A percentile compares a stretch with the other conserved stretches of the same genome.
phyloP scores from a whole-genome alignment of 2,888 invertebrate species.

The Drosophila neotestacea region DNA sequence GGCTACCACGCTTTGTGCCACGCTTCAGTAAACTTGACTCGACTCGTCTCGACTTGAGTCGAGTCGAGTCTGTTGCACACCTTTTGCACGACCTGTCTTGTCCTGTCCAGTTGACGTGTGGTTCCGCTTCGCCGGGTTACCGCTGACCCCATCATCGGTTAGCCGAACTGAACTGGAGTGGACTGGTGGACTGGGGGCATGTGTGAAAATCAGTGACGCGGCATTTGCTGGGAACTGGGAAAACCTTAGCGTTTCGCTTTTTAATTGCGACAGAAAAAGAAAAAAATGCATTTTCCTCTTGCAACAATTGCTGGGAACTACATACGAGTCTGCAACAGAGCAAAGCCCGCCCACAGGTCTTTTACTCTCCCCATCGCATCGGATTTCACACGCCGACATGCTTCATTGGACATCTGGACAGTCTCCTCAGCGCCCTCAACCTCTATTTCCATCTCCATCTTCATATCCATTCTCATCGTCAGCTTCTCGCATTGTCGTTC shows the following conservation, averaged over 20 bases:
- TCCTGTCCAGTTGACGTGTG: conserved; percentile 75
- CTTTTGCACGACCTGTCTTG: conserved; percentile 41
- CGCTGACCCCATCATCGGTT: conserved; percentile 50
- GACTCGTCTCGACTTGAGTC: neutral
- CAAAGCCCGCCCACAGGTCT: conserved; percentile 4
- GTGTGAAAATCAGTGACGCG: conserved; percentile 77
- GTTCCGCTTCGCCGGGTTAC: conserved; percentile 68
- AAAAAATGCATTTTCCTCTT: conserved; percentile 55
- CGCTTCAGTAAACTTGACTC: conserved; percentile 59
- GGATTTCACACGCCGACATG: conserved; percentile 75
- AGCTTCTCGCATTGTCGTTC: conserved; percentile 62
- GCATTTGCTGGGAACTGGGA: conserved; percentile 76
- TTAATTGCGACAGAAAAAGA: conserved; percentile 71
- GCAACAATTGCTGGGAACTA: conserved; percentile 71
- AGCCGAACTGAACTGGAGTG: neutral
- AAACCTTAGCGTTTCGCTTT: conserved; percentile 59
- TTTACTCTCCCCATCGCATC: conserved; percentile 23
- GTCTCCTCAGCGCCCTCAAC: conserved; percentile 17
- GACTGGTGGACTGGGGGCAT: conserved; percentile 9
- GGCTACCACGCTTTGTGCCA: conserved; percentile 53
- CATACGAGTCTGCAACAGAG: conserved; percentile 18
- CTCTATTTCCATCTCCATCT: neutral
- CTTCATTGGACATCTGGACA: conserved; percentile 66
- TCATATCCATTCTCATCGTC: conserved; percentile 17
- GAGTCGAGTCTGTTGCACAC: conserved; percentile 41